Base-by-base conservation (phyloP, 2,113 vertebrate species). In the Cynoglossus semilaevis region DNA sequence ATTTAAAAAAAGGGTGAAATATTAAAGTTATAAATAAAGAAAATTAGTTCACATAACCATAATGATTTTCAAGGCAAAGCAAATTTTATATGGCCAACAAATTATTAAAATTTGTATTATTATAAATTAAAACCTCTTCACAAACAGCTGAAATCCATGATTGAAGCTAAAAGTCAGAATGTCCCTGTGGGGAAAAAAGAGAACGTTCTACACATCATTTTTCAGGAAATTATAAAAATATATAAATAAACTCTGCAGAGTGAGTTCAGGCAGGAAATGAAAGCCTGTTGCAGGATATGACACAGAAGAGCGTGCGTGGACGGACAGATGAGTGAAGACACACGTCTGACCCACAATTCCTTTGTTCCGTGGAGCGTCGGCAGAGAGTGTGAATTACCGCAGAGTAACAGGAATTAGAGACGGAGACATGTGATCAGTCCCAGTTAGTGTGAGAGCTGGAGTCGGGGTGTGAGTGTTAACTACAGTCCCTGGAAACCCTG, bases 381-480 rank as follows among this genome's bases (percentile, higher is more conserved):
- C 38, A 55, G 66, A 77, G 48, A 60, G 50, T 19, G 53, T 56
- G 58, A 83, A 80, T 84, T 72, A 70, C 63, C 51, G 52, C 70
- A 47, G 76, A 75, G 68, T 63, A 52, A 76, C 53, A 35, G 49
- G 49, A 16, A 36, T 51, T 15, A 36, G 13, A 53, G 64, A 44
- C 60, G 58, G 74, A 74, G 61, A 73, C 1, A 45, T 79, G 78
- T 51, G 70, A 82, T 75, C 42, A 56, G 78, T 69, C 61, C 54
- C 63, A 7, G 76, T 59, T 59, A 63, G 79, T 70, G 74, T 47
- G 77, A 79, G 71, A 69, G 67, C 65, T 77, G 74, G 58, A 74
- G 69, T 54, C n/a, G 62, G 67, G 71, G 67, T 77, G 82, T 81
- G 77, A 82, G 62, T 73, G 77, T 86, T 81, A 82, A 79, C 79